phyloP scores from a whole-genome alignment of 2,888 invertebrate species.

The Drosophila falleni region DNA sequence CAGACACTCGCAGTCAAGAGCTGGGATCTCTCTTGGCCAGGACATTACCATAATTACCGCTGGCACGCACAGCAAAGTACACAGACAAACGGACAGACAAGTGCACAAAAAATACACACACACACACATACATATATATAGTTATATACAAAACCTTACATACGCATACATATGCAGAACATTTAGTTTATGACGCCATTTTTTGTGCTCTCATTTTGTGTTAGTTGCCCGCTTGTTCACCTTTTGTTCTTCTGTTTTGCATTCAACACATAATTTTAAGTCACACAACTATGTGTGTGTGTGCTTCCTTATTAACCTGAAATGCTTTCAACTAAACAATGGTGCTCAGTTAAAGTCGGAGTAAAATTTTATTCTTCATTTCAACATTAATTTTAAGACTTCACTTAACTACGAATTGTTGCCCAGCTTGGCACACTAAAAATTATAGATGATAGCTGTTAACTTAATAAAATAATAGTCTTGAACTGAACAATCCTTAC shows the following conservation, averaged over 20 bases:
- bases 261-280: conserved; percentile 39
- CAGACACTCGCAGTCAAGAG: conserved; percentile 28
- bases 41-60: conserved; percentile 73
- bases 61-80: conserved; percentile 50
- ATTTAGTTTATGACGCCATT: conserved; percentile 51
- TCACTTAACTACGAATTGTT: background rate
- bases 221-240: conserved; percentile 45
- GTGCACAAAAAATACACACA: conserved; percentile 29
- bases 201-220: conserved; percentile 49
- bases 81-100: conserved; percentile 34
- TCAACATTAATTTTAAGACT: no score
- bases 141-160: conserved; percentile 19
- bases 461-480: no score
- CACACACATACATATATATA: conserved; percentile 17
- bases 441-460: no score
- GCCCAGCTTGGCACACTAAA: no score
- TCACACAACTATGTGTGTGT: conserved; percentile 33
- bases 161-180: conserved; percentile 17
- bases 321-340: conserved; percentile 10
- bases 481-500: background rate
- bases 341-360: conserved; percentile 13
- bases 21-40: conserved; percentile 44
- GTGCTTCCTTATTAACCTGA: conserved; percentile 46
- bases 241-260: conserved; percentile 27
- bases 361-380: background rate